phyloP scores from a whole-genome alignment of 30 jellyfish, hydroid and myxozoan genomes.

The Turritopsis rubra region DNA sequence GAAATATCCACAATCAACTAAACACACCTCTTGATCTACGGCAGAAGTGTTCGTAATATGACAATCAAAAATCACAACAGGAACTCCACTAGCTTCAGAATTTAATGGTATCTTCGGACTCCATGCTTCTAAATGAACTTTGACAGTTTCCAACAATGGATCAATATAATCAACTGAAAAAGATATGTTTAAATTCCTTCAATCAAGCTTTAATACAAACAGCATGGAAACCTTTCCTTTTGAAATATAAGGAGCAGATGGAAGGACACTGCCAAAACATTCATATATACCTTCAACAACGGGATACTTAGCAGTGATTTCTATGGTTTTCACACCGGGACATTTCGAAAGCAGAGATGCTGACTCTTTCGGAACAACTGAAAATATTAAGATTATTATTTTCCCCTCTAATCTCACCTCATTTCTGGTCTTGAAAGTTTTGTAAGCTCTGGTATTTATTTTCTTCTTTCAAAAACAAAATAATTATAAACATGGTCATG shows the following conservation, averaged over 20 bases:
- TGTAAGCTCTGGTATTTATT: too few species aligned
- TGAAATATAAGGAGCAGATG: background rate
- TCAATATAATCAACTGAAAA: conserved; percentile 67
- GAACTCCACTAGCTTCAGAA: conserved; percentile 68
- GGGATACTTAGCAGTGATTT: conserved; percentile 84
- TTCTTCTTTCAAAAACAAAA: too few species aligned
- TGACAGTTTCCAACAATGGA: conserved; percentile 34
- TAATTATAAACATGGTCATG: too few species aligned
- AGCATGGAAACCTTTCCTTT: background rate
- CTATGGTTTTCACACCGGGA: conserved; percentile 89
- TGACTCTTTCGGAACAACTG: conserved; percentile 76
- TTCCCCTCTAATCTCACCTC: too few species aligned
- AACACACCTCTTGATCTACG: conserved; percentile 49
- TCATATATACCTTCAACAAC: conserved; percentile 71
- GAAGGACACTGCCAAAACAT: too few species aligned
- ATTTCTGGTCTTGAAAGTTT: too few species aligned
- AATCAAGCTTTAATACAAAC: background rate
- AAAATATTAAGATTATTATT: too few species aligned
- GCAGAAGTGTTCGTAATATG: conserved; percentile 56
- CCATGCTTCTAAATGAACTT: conserved; percentile 67
- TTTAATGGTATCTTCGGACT: conserved; percentile 85
- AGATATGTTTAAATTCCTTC: background rate
- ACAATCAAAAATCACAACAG: conserved; percentile 58
- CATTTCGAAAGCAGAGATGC: conserved; percentile 43
- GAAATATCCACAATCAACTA: too few species aligned